These are phyloP conservation scores for Sebastes iracundus DNA, from an alignment of 2,797 vertebrate genomes.

Conservation along the genomic window DNA sequence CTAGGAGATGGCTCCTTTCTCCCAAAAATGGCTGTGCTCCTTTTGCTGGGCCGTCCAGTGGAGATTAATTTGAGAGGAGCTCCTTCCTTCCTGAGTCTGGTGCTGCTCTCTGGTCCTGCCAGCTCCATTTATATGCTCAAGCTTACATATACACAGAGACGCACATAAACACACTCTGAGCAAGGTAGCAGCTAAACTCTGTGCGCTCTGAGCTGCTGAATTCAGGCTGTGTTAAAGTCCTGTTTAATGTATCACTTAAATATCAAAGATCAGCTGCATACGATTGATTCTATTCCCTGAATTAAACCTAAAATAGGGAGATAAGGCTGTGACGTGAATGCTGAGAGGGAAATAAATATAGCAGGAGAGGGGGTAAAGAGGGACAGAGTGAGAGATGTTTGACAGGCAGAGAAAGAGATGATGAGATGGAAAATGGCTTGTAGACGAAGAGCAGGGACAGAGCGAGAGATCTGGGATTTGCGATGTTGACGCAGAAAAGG, in stretches of 20 bases:
- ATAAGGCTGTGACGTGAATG: constrained; percentile 17
- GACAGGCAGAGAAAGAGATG: constrained; percentile 29
- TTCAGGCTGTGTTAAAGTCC: neutral
- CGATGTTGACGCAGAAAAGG: constrained; percentile 20
- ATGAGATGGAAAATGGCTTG: constrained; percentile 16
- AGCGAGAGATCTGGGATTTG: constrained; percentile 13
- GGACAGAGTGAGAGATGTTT: constrained; percentile 6
- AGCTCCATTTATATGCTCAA: constrained; percentile 57
- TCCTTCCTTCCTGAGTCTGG: constrained; percentile 77
- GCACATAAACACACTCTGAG: constrained; percentile 1
- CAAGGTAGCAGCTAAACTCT: constrained; percentile 5
- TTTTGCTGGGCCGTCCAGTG: constrained; percentile 71
- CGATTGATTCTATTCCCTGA: constrained; percentile 4
- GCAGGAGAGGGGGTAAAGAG: neutral
- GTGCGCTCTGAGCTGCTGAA: neutral
- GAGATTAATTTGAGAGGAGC: constrained; percentile 76
- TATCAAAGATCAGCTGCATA: constrained; percentile 22
- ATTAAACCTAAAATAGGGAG: constrained; percentile 12
- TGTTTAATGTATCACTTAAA: constrained; percentile 4
- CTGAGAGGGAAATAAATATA: neutral
- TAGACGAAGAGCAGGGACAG: constrained; percentile 22
- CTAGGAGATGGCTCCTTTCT: constrained; percentile 80
- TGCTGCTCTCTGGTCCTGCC: constrained; percentile 53
- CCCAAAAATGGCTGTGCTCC: constrained; percentile 78
- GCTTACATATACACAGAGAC: constrained; percentile 22